Conservation (phyloP, 2,113 vertebrate species). For the Sarotherodon lohbergeri region DNA sequence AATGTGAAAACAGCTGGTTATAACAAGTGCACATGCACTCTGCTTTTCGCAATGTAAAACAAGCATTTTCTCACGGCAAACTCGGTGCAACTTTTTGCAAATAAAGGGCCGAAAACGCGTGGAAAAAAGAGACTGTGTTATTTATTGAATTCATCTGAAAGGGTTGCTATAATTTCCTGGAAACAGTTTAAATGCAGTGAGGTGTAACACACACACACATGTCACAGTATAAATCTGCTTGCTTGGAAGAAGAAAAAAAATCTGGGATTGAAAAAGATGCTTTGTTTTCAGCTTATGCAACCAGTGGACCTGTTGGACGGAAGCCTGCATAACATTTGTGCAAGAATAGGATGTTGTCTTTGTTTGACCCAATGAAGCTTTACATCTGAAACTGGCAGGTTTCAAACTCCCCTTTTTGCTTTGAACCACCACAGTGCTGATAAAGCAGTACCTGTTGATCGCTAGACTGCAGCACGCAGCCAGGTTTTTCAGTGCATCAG, state of each 20-base stretch:
- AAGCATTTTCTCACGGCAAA: not conserved
- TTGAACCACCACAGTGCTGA: not conserved
- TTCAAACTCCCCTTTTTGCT: not conserved
- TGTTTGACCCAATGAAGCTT: constrained; percentile 20
- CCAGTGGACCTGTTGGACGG: constrained; percentile 63
- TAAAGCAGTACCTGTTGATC: not conserved
- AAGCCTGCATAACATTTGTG: constrained; percentile 61
- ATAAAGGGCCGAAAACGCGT: not conserved
- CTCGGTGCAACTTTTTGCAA: constrained; percentile 6
- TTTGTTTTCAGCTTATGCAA: constrained; percentile 65
- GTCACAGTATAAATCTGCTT: constrained; percentile 59
- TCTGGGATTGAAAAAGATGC: constrained; percentile 47
- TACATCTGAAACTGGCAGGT: constrained; percentile 21
- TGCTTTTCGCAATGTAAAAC: not conserved
- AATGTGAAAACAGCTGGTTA: not conserved
- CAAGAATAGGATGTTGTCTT: constrained; percentile 65
- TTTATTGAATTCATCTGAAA: constrained; percentile 37
- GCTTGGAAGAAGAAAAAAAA: not conserved
- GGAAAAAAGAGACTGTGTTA: not conserved
- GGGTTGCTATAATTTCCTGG: constrained; percentile 49
- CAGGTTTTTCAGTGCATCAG: not conserved
- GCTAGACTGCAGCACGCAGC: not conserved
- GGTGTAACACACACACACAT: constrained; percentile 39
- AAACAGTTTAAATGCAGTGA: constrained; percentile 56
- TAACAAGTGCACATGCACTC: not conserved